Percentiles rank a stretch among this genome's conserved stretches.
Conservation (phyloP, 1,140 invertebrate species). For the Cydia splendana region DNA sequence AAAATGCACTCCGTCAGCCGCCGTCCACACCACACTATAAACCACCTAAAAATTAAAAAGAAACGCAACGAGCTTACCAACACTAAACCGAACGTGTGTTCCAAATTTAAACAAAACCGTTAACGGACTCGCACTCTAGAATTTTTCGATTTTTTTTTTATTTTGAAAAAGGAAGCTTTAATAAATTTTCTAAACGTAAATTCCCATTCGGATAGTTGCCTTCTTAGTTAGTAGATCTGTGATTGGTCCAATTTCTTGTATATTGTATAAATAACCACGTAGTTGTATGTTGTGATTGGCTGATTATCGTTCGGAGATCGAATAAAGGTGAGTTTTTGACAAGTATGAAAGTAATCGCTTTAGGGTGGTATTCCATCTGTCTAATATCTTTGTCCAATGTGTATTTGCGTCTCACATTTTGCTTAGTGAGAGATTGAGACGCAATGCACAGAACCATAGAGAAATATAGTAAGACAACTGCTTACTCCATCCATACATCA, state of each 20-base stretch:
- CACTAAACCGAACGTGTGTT: slow-evolving; percentile 44
- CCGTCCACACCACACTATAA: slow-evolving; percentile 43
- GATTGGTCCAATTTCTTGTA: slow-evolving; percentile 62
- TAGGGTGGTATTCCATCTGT: no score
- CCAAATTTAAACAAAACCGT: slow-evolving; percentile 40
- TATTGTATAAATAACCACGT: slow-evolving; percentile 41
- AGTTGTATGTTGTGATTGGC: slow-evolving; percentile 26
- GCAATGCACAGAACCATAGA: no score
- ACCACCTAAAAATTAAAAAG: slow-evolving; percentile 29
- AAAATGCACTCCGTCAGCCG: slow-evolving; percentile 57
- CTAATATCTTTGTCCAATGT: no score
- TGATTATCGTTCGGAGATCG: slow-evolving; percentile 19
- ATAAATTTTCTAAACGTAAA: slow-evolving; percentile 40
- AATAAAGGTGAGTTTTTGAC: slow-evolving; percentile 17
- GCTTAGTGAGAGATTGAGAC: no score
- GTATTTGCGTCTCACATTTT: no score
- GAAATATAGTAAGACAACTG: no score
- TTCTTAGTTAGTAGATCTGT: slow-evolving; percentile 54
- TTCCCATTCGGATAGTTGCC: slow-evolving; percentile 52
- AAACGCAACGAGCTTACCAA: slow-evolving; percentile 37
- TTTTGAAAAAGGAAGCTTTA: slow-evolving; percentile 46
- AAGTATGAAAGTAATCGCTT: no score
- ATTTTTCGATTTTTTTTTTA: slow-evolving; percentile 26
- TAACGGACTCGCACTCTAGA: slow-evolving; percentile 23
- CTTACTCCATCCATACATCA: no score